These are phyloP conservation scores for Capitulum mitella DNA, from an alignment of 2,888 invertebrate species.

Conservation along the genomic window DNA sequence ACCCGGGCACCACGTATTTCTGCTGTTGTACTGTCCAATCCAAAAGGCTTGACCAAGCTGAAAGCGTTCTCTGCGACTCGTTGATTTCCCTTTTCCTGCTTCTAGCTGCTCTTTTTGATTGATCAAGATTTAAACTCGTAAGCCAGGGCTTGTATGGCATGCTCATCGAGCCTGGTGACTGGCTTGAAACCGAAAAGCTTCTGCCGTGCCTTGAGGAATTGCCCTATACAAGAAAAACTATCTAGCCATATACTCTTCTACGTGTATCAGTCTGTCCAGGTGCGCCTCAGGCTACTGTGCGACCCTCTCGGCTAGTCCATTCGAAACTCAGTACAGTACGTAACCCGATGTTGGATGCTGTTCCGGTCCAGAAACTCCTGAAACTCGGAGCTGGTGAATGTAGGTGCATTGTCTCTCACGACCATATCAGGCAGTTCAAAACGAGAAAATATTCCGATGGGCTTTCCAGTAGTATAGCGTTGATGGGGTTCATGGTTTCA, in stretches of 20 bases:
- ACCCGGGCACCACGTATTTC: no score
- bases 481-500: neutral
- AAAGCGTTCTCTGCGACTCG: neutral
- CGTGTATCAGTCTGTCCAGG: neutral
- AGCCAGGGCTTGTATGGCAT: neutral
- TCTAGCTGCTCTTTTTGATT: neutral
- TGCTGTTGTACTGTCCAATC: neutral
- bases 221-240: neutral
- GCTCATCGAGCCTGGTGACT: neutral
- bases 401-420: neutral
- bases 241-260: neutral
- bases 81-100: neutral
- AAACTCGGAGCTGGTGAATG: neutral
- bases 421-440: neutral
- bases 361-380: neutral
- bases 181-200: neutral
- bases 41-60: neutral
- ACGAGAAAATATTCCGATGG: neutral
- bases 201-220: neutral
- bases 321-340: neutral
- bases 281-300: neutral
- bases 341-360: neutral
- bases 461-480: neutral
- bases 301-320: neutral
- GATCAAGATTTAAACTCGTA: neutral